Evolutionary conservation across 2,113 vertebrate species (phyloP), one percentile per base, ranked within the genome.

Genomic region (Plotosus lineatus): DNA sequence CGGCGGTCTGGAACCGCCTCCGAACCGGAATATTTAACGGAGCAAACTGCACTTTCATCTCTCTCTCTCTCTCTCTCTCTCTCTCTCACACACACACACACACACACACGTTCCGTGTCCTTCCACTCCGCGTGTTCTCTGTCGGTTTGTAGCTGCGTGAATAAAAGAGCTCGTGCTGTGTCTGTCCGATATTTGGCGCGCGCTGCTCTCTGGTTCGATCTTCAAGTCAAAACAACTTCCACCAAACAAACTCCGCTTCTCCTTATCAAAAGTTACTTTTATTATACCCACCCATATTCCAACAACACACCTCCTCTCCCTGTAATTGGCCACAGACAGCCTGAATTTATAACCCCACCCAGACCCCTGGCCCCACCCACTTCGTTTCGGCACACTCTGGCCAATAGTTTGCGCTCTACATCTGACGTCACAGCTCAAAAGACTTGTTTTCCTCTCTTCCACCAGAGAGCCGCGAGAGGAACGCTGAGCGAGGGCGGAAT

Each of bases 31-130:
- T 4, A 0, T 83, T 90, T 48, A 94, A 85, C 15, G 95, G 94
- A 1, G 95, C 95, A 28, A 96, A 96, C 80, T 94, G 40, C 65
- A 97, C 83, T 89, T 86, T 92, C 94, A 95, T 95, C 75, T 72
- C 81, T 48, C 56, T 44, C 28, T 31, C 77, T 42, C 36, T 28
- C 12, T 4, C 44, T 23, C 21, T 8, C 44, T 50, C n/a, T n/a
- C n/a, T 31, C 56, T 15, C 1, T 26, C n/a, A 12, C 55, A 0
- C 12, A 31, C 56, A 5, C 11, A 31, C 26, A 14, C 56, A 28
- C 26, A 28, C 56, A 60, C 58, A 9, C 28, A 33, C 14, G 3
- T 42, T 40, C 31, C 38, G 36, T 40, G 21, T 40, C 65, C n/a
- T 68, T 19, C 11, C 55, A 14, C 53, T 56, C 53, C 28, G 28